Base-by-base conservation (phyloP, 2,888 invertebrate species). In the Allacma fusca region DNA sequence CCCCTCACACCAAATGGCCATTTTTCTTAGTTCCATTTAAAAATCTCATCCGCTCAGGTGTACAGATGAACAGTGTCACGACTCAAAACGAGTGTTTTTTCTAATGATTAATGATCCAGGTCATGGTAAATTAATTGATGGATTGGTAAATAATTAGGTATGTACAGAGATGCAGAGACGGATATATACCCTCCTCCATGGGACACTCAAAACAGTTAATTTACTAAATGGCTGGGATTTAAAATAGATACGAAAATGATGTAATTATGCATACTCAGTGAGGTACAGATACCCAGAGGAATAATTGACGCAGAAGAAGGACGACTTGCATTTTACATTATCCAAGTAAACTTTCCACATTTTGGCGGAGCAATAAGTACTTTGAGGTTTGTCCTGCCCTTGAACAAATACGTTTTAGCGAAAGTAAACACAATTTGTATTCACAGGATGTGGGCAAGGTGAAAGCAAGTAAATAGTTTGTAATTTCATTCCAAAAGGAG, bases 371-470 rank as follows among this genome's bases (percentile, higher is more conserved):
- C 19, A 50, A 2, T 50, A 50, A 50, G 50, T 50, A 50, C 19
- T 50, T 50, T n/a, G 50, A 50, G 50, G 50, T 50, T 50, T 50
- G 50, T 50, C 50, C 50, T 50, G n/a, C 19, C 50, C n/a, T n/a
- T 50, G 50, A 50, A 50, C 50, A 50, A 50, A 50, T n/a, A 50
- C 50, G 50, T 50, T 50, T 50, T 50, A 50, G 50, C 50, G n/a
- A 50, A 50, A 50, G 50, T 50, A 5, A 50, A 50, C 50, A 50
- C 16, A 50, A 50, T 50, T 50, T 50, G 50, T 50, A 50, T 50
- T 50, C 50, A 50, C 50, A 50, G 50, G 50, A 50, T 50, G 50
- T 50, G 50, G 50, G n/a, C 50, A 50, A 50, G 50, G 50, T 50
- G 50, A 50, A 50, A 50, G 50, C 50, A 50, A 50, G 50, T 50